phyloP scores from a whole-genome alignment of 1,140 invertebrate species.

The Acromyrmex echinatior region DNA sequence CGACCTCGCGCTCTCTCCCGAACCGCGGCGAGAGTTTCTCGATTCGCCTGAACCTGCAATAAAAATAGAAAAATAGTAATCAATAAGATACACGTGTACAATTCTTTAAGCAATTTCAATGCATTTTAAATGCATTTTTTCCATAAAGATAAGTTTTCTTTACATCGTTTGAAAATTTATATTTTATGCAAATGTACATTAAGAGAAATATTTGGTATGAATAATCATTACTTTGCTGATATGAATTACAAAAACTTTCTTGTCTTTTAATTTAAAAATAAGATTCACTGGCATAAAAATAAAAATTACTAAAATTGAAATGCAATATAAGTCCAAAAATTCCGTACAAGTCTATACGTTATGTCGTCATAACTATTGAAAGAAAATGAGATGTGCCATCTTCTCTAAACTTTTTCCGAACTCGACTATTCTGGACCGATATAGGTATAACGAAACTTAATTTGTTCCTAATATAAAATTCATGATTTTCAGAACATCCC shows the following conservation, averaged over 20 bases:
- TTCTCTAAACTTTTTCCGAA: background rate
- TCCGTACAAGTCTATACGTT: background rate
- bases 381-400: background rate
- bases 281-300: background rate
- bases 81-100: background rate
- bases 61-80: background rate
- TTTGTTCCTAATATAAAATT: background rate
- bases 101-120: background rate
- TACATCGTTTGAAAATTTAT: background rate
- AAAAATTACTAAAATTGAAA: background rate
- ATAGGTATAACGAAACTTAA: background rate
- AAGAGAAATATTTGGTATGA: too few relatives aligned
- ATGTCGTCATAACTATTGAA: background rate
- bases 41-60: slow-evolving; percentile 83
- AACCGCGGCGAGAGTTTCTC: slow-evolving; percentile 87
- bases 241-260: too few relatives aligned
- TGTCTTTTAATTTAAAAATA: background rate
- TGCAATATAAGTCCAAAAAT: background rate
- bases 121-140: background rate
- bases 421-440: background rate
- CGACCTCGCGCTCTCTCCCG: slow-evolving; percentile 89
- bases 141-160: background rate
- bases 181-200: background rate
- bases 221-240: too few relatives aligned
- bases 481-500: background rate